Evolutionary conservation across 1,140 invertebrate species (phyloP).

Genomic region (Matsumurasca onukii): DNA sequence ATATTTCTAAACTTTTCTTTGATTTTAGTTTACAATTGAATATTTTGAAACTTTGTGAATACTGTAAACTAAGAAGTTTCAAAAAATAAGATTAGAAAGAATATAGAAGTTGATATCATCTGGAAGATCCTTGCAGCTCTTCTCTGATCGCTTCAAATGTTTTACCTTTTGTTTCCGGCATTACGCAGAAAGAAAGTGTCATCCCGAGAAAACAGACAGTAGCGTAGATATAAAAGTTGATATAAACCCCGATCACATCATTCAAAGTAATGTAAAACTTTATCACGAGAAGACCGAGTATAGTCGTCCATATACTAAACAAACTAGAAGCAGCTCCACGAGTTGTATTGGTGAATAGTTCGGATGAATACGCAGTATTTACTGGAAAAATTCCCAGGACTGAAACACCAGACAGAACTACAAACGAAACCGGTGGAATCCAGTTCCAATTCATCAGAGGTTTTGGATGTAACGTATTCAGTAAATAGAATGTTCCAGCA

Average conservation of each 20-base stretch:
- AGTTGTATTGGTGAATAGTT: slow-evolving; percentile 70
- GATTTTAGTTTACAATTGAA: too few relatives aligned
- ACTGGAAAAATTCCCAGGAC: slow-evolving; percentile 68
- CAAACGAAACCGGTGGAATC: slow-evolving; percentile 64
- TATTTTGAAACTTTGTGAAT: too few relatives aligned
- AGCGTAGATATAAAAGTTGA: slow-evolving; percentile 72
- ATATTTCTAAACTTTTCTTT: too few relatives aligned
- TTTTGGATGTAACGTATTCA: slow-evolving; percentile 52
- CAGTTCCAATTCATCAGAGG: slow-evolving; percentile 53
- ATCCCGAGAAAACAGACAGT: slow-evolving; percentile 61
- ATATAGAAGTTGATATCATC: not conserved
- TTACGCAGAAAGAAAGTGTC: slow-evolving; percentile 60
- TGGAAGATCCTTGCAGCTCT: not conserved
- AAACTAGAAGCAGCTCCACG: slow-evolving; percentile 68
- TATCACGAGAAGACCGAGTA: slow-evolving; percentile 70
- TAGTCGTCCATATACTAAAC: slow-evolving; percentile 66
- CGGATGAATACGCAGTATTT: slow-evolving; percentile 68
- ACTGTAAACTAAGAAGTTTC: too few relatives aligned
- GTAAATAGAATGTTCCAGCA: slow-evolving; percentile 58
- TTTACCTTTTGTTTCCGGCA: slow-evolving; percentile 84
- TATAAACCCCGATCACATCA: slow-evolving; percentile 52
- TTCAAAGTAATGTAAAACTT: slow-evolving; percentile 64
- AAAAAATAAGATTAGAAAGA: too few relatives aligned
- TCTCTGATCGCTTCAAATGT: slow-evolving; percentile 52
- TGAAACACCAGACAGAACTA: slow-evolving; percentile 68